Evolutionary conservation across 2,113 vertebrate genomes (phyloP), one percentile per base, ranked within the genome.

Genomic region (Talpa occidentalis): DNA sequence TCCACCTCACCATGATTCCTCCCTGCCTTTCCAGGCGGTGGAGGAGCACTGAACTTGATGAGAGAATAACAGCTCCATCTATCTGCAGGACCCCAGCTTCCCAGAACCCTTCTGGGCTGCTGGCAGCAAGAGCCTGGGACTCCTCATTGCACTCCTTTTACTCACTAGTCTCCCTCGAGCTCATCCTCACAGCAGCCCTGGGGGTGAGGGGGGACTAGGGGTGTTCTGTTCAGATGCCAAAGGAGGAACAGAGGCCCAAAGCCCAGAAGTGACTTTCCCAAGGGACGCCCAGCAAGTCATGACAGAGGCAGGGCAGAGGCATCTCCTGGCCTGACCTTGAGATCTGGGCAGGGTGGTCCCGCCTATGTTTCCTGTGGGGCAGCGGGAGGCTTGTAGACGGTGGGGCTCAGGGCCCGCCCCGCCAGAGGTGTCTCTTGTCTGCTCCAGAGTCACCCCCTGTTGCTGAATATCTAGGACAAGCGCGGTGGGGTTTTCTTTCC

Each of bases 381-480:
- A 40, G 21, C 47, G 4, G 5, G 78, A 28, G 73, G 37, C 47
- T 88, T 73, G 21, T 88, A 10, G 56, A 73, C 72, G 67, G 32
- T 59, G 69, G 19, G 32, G 42, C 37, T 52, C 24, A 24, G 79
- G 85, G 32, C 35, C 64, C 85, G 24, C 78, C 35, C 64, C 85
- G 24, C 78, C 73, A 37, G 49, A 37, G 44, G 66, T 60, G 66
- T 72, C 76, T 82, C 28, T 76, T 59, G 37, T 21, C 11, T 47
- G 26, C 60, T 93, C 47, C 42, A 74, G 80, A 95, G 62, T 74
- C 59, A 79, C 24, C 14, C 15, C 2, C 74, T 86, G 32, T 92
- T 87, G n/a, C 60, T 92, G 52, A 49, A 6, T 90, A 84, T 67
- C 72, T 64, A 88, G 64, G 59, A 44, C 74, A 80, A 72, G 40